A percentile compares a stretch with the other conserved stretches of the same genome.
phyloP scores from a whole-genome alignment of 2,888 invertebrate species.

The Unio pictorum region DNA sequence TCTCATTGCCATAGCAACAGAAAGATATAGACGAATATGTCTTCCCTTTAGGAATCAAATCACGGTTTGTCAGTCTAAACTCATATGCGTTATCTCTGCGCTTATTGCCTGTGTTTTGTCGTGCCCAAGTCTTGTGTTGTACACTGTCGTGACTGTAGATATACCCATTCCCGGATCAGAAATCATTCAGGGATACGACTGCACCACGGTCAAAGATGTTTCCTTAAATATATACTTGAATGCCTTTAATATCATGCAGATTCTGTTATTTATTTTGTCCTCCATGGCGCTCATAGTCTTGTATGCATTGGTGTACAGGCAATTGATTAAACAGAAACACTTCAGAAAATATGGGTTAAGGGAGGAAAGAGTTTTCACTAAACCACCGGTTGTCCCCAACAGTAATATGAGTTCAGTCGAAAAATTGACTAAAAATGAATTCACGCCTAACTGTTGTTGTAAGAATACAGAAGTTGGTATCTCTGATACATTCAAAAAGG shows the following conservation, averaged over 20 bases:
- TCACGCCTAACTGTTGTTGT: too few species aligned
- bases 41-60: conserved; percentile 35
- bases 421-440: too few species aligned
- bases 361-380: too few species aligned
- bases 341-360: too few species aligned
- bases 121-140: conserved; percentile 35
- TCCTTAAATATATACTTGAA: conserved; percentile 18
- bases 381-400: too few species aligned
- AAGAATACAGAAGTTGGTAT: too few species aligned
- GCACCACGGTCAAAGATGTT: conserved; percentile 27
- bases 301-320: conserved; percentile 27
- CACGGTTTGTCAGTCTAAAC: conserved; percentile 27
- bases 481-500: too few species aligned
- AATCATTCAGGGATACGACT: conserved; percentile 27
- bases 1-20: conserved; percentile 48
- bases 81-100: conserved; percentile 24
- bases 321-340: conserved; percentile 11
- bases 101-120: conserved; percentile 21
- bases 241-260: conserved; percentile 22
- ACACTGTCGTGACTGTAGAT: conserved; percentile 22
- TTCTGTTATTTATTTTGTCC: conserved; percentile 23
- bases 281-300: conserved; percentile 21
- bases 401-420: too few species aligned
- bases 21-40: conserved; percentile 38
- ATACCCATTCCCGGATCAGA: conserved; percentile 5